Evolutionary conservation across 1,140 invertebrate genomes (phyloP), one percentile per base, ranked within the genome.

Genomic region (Laupala kohalensis): DNA sequence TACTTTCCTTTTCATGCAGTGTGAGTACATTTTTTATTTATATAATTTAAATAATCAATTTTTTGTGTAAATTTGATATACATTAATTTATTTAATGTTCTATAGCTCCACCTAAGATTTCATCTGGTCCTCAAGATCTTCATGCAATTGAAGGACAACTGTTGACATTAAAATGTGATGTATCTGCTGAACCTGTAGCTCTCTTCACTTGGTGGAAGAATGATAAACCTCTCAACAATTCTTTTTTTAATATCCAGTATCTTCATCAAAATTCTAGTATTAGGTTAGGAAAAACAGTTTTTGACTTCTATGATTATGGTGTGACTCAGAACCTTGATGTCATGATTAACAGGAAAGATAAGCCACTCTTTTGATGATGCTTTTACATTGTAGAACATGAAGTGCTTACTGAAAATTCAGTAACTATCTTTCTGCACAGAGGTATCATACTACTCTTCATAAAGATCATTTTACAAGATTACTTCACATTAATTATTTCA

Each of bases 101-200:
- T 73, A 28, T 63, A 76, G 75, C 71, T 28, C 71, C 74, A 28
- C 75, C 75, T 29, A 73, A 68, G 63, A 75, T 76, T 26, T 13
- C 37, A 4, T 63, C 67, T 12, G 63, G 69, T 25, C 29, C 62
- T 5, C 13, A n/a, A 19, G 67, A 72, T 27, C 6, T 68, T 29
- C 27, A 25, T 68, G 65, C 69, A 23, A 72, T 74, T 53, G 71
- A 72, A 62, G 76, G 76, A 15, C 70, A 76, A 13, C 26, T 74
- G 6, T 62, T 77, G 1, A 66, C 62, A 19, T 25, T 77, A 23
- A 64, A 69, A 26, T 77, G 76, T 67, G 63, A 72, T 13, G 71
- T 75, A n/a, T 62, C 69, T n/a, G 76, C 72, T 6, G 70, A 64
- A 23, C 76, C 76, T 15, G 3, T 24, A 25, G 72, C 76, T 13